Base-by-base conservation (phyloP, 2,113 vertebrate genomes). In the Agapornis roseicollis region DNA sequence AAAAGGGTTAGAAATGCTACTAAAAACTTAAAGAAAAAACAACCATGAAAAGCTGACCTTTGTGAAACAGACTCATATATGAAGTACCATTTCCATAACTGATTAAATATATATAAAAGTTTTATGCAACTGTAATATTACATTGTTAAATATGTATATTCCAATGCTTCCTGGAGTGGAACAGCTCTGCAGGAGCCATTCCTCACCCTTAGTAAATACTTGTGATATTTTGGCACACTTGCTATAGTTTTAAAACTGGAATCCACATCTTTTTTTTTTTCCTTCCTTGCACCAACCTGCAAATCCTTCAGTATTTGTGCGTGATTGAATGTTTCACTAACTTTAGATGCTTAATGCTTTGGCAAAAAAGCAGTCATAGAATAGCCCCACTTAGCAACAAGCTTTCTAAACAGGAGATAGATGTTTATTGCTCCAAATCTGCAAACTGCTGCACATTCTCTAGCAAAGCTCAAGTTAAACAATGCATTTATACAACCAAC, bases 61-160 rank as follows among this genome's bases (percentile, higher is more conserved):
- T 39, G 69, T 42, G 35, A 81, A 85, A 58, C 28, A 74, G 84
- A 53, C 42, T 92, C 13, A 18, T 15, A 61, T 8, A 13, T 56
- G 74, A 80, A 85, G 13, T 19, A 44, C 37, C 16, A 31, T 88
- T 89, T 84, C 90, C 65, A 64, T 55, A 95, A 94, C 46, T 77
- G 49, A 90, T 86, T 94, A 92, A 88, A 94, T 85, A 83, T 17
- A 73, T 81, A 94, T 63, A 85, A 68, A 94, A 91, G 58, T 68
- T 91, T 71, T 81, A 88, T 63, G 80, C 24, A 33, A 31, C 60
- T 46, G 50, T 44, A 71, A 83, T 89, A 93, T 89, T 91, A 91
- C 80, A 73, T 74, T 87, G 58, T 96, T 89, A 96, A 97, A 94
- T 77, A 82, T 0, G 37, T 35, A 92, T 72, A 92, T 80, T 49